These are phyloP conservation scores for Hydraecia micacea DNA, from an alignment of 2,888 invertebrate genomes.

Conservation along the genomic window DNA sequence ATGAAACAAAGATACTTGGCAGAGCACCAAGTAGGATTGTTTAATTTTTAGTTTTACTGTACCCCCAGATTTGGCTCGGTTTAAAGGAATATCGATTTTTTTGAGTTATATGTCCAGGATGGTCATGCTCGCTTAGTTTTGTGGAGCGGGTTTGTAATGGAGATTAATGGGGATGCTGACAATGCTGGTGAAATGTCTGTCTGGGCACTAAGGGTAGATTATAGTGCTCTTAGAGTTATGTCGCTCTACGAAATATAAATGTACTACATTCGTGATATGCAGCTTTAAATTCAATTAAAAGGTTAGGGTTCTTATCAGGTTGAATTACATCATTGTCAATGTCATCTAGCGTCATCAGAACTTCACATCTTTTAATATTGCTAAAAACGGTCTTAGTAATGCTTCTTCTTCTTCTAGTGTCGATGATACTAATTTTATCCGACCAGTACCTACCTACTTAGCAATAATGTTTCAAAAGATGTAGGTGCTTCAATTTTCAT, in stretches of 20 bases:
- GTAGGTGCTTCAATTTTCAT: neutral
- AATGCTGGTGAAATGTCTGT: constrained; percentile 18
- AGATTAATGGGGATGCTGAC: constrained; percentile 44
- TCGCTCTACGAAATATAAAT: neutral
- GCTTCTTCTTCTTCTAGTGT: neutral
- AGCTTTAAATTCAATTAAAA: neutral
- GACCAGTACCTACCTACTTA: neutral
- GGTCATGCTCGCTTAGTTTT: constrained; percentile 49
- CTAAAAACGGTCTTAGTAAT: neutral
- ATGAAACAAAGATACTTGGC: constrained; percentile 75
- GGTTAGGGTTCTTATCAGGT: neutral
- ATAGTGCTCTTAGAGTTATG: neutral
- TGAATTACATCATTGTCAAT: neutral
- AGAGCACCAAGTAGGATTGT: constrained; percentile 73
- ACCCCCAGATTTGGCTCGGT: constrained; percentile 65
- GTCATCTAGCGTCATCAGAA: neutral
- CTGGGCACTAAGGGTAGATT: neutral
- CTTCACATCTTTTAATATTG: neutral
- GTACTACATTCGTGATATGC: neutral
- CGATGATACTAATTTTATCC: neutral
- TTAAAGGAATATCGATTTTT: constrained; percentile 67
- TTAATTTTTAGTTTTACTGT: constrained; percentile 81
- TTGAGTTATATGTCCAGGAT: constrained; percentile 47
- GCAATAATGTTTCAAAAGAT: neutral
- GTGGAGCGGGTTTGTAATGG: constrained; percentile 30